phyloP scores from a whole-genome alignment of 2,113 vertebrate species.

The Uria aalge region DNA sequence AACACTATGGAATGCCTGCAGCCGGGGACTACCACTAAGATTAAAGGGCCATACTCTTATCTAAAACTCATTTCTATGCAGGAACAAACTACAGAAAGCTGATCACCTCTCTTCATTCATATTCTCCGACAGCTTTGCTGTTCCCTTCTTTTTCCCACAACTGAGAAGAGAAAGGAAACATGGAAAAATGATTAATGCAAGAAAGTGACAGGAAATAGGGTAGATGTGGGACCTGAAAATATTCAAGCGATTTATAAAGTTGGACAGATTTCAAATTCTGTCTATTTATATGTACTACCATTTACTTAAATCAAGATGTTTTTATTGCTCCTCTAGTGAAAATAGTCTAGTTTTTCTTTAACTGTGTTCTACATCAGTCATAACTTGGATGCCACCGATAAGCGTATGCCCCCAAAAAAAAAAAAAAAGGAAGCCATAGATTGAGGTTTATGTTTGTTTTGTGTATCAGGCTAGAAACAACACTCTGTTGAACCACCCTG shows the following conservation, averaged over 20 bases:
- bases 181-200: constrained; percentile 7
- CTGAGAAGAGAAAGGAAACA: background rate
- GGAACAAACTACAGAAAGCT: background rate
- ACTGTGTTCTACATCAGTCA: background rate
- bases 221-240: background rate
- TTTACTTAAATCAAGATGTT: background rate
- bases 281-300: background rate
- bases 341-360: background rate
- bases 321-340: background rate
- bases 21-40: background rate
- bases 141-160: background rate
- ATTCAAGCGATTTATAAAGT: background rate
- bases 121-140: background rate
- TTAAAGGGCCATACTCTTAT: background rate
- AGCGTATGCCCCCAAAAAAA: background rate
- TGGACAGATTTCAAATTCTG: background rate
- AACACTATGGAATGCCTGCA: background rate
- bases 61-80: background rate
- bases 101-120: background rate
- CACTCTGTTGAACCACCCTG: background rate
- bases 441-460: background rate
- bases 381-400: background rate
- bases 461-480: background rate
- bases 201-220: background rate
- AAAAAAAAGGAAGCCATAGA: background rate